These are phyloP conservation scores for Macroramphosus scolopax DNA, from an alignment of 2,797 vertebrate genomes.

Conservation along the genomic window DNA sequence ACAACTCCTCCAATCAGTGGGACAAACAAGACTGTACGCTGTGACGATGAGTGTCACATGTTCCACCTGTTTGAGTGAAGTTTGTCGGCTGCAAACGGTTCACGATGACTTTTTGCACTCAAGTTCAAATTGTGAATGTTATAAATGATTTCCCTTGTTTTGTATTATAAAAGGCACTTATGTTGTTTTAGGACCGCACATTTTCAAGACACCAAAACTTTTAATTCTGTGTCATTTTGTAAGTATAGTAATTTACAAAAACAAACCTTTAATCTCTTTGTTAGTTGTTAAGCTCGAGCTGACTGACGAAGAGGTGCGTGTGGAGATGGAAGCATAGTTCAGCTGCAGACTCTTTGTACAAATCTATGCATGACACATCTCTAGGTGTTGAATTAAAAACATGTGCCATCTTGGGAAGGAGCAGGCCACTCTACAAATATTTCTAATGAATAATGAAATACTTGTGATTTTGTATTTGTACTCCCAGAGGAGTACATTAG, in stretches of 20 bases:
- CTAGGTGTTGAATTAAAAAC: slow-evolving; percentile 30
- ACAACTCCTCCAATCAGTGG: too few relatives aligned
- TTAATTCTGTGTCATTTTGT: slow-evolving; percentile 32
- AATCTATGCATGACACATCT: slow-evolving; percentile 78
- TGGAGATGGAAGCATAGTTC: slow-evolving; percentile 52
- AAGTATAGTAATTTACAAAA: slow-evolving; percentile 19
- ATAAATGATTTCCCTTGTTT: slow-evolving; percentile 40
- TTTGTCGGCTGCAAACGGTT: too few relatives aligned
- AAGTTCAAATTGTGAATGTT: slow-evolving; percentile 40
- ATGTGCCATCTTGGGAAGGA: slow-evolving; percentile 30
- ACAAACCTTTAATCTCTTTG: slow-evolving; percentile 47
- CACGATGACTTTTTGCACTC: slow-evolving; percentile 30
- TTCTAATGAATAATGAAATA: slow-evolving; percentile 10
- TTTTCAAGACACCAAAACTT: slow-evolving; percentile 53
- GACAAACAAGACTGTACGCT: too few relatives aligned
- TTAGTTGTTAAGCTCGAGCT: slow-evolving; percentile 10
- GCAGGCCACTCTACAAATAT: slow-evolving; percentile 27
- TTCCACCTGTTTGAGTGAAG: too few relatives aligned
- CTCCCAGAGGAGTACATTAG: too few relatives aligned
- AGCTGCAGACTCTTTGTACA: slow-evolving; percentile 61
- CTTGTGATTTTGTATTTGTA: slow-evolving; percentile 11
- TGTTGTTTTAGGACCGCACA: slow-evolving; percentile 36
- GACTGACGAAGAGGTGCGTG: too few relatives aligned
- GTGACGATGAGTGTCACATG: too few relatives aligned
- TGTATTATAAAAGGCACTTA: slow-evolving; percentile 13